These are phyloP conservation scores for Tetanocera ferruginea DNA, from an alignment of 2,888 invertebrate species.

Conservation along the genomic window DNA sequence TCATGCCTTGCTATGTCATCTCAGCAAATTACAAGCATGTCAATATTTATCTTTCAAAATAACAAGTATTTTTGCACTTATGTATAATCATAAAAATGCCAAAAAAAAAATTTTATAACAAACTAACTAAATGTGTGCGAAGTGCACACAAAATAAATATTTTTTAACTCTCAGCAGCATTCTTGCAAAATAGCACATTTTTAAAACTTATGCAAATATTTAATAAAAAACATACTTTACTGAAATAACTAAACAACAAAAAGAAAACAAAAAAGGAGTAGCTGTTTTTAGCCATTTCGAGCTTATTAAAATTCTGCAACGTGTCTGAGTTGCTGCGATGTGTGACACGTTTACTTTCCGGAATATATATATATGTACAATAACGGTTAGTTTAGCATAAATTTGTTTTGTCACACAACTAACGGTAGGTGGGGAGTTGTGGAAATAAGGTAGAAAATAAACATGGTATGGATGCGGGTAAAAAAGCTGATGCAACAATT, in stretches of 20 bases:
- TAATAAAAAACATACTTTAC: background rate
- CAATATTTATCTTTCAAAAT: too few relatives aligned
- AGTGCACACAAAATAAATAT: background rate
- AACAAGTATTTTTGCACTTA: too few relatives aligned
- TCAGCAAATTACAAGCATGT: too few relatives aligned
- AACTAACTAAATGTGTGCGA: background rate
- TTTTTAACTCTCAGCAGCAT: background rate
- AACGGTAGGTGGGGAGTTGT: background rate
- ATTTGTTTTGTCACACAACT: slow-evolving; percentile 26
- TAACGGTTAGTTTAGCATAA: slow-evolving; percentile 23
- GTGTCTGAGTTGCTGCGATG: slow-evolving; percentile 33
- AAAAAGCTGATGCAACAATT: background rate
- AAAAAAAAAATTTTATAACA: background rate
- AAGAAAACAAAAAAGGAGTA: background rate
- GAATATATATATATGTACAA: slow-evolving; percentile 15
- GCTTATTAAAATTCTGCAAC: slow-evolving; percentile 35
- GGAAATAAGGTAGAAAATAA: background rate
- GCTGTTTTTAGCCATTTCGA: slow-evolving; percentile 9
- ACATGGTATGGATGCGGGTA: background rate
- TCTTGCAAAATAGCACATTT: background rate
- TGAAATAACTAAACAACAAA: background rate
- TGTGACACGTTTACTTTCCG: slow-evolving; percentile 32
- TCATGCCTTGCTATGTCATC: too few relatives aligned
- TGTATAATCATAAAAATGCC: background rate
- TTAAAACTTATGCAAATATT: background rate